These are phyloP conservation scores for Atta texana DNA, from an alignment of 1,140 invertebrate genomes.

Conservation along the genomic window DNA sequence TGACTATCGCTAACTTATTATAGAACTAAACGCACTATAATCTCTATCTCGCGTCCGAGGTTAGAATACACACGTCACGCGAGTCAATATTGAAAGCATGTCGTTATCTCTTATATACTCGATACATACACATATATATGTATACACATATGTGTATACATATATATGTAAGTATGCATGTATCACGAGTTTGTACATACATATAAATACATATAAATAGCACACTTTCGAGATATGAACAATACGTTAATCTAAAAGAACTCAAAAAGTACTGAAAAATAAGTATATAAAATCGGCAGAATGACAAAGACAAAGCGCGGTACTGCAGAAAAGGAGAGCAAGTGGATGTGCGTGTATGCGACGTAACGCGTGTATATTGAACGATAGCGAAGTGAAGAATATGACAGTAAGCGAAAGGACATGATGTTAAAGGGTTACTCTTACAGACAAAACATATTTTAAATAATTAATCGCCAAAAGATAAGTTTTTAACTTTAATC, in stretches of 20 bases:
- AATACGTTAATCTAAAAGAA: constrained; percentile 52
- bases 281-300: neutral
- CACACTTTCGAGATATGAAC: constrained; percentile 53
- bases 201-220: constrained; percentile 50
- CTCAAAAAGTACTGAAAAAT: constrained; percentile 16
- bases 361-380: constrained; percentile 60
- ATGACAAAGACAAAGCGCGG: neutral
- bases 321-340: constrained; percentile 71
- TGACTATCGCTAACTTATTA: constrained; percentile 76
- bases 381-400: constrained; percentile 21
- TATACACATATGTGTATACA: neutral
- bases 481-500: constrained; percentile 83
- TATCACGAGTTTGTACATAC: constrained; percentile 32
- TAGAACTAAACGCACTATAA: constrained; percentile 69
- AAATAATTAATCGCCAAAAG: constrained; percentile 86
- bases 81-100: constrained; percentile 33
- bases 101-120: constrained; percentile 44
- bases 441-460: constrained; percentile 84
- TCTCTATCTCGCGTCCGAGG: constrained; percentile 35
- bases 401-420: constrained; percentile 56
- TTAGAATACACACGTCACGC: neutral
- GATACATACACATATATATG: constrained; percentile 44
- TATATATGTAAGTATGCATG: constrained; percentile 44
- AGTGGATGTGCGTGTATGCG: constrained; percentile 64
- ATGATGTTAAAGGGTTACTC: constrained; percentile 68